Base-by-base conservation (phyloP, 2,888 invertebrate species). In the Margaritifera margaritifera region DNA sequence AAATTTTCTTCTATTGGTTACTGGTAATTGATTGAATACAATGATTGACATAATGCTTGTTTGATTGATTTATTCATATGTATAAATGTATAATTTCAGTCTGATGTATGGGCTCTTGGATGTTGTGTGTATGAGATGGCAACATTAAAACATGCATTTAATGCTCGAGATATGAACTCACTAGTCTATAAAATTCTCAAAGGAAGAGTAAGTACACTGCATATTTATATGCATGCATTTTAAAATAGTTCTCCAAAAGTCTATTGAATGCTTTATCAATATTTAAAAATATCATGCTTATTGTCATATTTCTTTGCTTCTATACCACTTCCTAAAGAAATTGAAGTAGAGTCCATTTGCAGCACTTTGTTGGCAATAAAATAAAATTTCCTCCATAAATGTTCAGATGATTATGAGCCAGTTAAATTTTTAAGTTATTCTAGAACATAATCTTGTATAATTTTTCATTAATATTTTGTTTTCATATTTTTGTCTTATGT, bases 41-140 rank as follows among this genome's bases (percentile, higher is more conserved):
- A 24, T 22, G n/a, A 51, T 22, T 51, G 8, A 22, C 20, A 62
- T 15, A 58, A 4, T 27, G n/a, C 58, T 60, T 54, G 53, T 50
- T 54, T 56, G 50, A 52, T 62, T 15, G 11, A 42, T 24, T n/a
- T n/a, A n/a, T n/a, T n/a, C n/a, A n/a, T n/a, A n/a, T n/a, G n/a
- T n/a, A n/a, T n/a, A n/a, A n/a, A n/a, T n/a, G n/a, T n/a, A n/a
- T 66, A 31, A 22, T 79, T 85, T 66, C 82, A 90, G 90, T 90
- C 90, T 62, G 91, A 91, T 82, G 89, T 91, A 20, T 91, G 91
- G 91, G 90, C 90, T 19, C 73, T 91, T 20, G 91, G 91, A 15
- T 91, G 90, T 73, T 90, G 90, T 85, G 88, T 90, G 20, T 90
- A 90, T 79, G 91, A 91, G 80, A 90, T 91, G 89, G 84, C 89